Conservation (phyloP, 1,140 invertebrate species). For the Drosophila nannoptera region DNA sequence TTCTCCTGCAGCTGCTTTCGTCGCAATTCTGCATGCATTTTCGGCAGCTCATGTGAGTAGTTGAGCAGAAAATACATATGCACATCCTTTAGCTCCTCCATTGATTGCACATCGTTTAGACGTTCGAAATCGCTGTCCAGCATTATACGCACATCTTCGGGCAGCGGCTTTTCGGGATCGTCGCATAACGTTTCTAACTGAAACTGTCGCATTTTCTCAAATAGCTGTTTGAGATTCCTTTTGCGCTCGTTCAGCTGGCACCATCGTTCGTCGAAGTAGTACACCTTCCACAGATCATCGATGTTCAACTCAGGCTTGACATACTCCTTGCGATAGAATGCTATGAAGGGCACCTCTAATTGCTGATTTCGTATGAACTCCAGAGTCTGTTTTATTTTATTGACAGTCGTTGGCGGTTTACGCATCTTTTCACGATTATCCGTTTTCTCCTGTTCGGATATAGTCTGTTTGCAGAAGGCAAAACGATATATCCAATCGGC, state of each 20-base stretch:
- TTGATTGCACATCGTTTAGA: conserved; percentile 88
- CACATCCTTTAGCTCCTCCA: conserved; percentile 94
- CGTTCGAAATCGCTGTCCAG: conserved; percentile 93
- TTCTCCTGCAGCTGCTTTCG: conserved; percentile 83
- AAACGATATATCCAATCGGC: conserved; percentile 98
- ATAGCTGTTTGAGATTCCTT: conserved; percentile 88
- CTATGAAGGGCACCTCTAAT: conserved; percentile 98
- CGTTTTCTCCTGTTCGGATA: conserved; percentile 86
- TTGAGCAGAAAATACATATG: conserved; percentile 96
- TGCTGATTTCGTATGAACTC: conserved; percentile 98
- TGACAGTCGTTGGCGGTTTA: conserved; percentile 81
- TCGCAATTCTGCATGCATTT: conserved; percentile 88
- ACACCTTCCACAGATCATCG: conserved; percentile 98
- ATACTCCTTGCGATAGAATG: conserved; percentile 99
- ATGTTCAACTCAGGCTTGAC: conserved; percentile 96
- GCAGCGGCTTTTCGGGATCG: conserved; percentile 90
- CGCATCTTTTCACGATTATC: conserved; percentile 67
- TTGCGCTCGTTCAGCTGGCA: conserved; percentile 94
- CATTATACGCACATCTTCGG: conserved; percentile 89
- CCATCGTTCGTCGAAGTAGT: conserved; percentile 97
- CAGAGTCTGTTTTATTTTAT: conserved; percentile 95
- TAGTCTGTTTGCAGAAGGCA: conserved; percentile 90
- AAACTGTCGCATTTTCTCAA: conserved; percentile 95
- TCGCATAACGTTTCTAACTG: conserved; percentile 92
- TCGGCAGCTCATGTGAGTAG: conserved; percentile 91